Evolutionary conservation across 2,113 vertebrate genomes (phyloP).

Genomic region (Argyrosomus japonicus): DNA sequence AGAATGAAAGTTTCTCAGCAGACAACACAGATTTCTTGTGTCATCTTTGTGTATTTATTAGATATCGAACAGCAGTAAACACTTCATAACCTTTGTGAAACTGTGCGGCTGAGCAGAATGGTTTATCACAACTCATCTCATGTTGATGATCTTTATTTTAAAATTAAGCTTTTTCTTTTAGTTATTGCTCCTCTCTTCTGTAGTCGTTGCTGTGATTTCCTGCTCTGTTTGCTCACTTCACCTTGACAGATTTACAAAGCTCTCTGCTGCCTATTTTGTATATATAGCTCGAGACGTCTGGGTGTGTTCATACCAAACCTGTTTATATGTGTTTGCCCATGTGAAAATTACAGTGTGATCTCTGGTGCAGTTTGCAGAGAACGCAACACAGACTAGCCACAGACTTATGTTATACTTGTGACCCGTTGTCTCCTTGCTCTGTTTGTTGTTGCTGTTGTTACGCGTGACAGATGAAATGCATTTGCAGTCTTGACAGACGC

Average conservation of each 20-base stretch:
- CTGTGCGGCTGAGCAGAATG: background rate
- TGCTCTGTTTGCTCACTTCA: background rate
- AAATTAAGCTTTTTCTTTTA: too few relatives aligned
- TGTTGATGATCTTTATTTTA: background rate
- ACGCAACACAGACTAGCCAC: background rate
- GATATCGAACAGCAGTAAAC: background rate
- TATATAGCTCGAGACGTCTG: background rate
- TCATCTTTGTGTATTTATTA: background rate
- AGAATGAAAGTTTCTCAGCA: conserved; percentile 11
- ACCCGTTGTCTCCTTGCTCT: background rate
- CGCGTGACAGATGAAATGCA: background rate
- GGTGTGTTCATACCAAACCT: conserved; percentile 40
- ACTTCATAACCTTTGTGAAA: background rate
- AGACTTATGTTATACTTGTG: background rate
- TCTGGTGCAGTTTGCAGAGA: conserved; percentile 1
- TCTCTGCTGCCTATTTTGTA: conserved; percentile 5
- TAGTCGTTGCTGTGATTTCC: background rate
- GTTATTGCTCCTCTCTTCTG: background rate
- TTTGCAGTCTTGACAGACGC: background rate
- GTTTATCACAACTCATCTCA: background rate
- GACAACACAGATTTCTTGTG: background rate
- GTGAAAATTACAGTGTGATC: background rate
- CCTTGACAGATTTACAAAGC: background rate
- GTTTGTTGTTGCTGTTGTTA: background rate
- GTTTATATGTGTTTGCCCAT: conserved; percentile 19